Evolutionary conservation across 2,797 vertebrate species (phyloP), one percentile per base, ranked within the genome.

Genomic region (Heterohyrax brucei): DNA sequence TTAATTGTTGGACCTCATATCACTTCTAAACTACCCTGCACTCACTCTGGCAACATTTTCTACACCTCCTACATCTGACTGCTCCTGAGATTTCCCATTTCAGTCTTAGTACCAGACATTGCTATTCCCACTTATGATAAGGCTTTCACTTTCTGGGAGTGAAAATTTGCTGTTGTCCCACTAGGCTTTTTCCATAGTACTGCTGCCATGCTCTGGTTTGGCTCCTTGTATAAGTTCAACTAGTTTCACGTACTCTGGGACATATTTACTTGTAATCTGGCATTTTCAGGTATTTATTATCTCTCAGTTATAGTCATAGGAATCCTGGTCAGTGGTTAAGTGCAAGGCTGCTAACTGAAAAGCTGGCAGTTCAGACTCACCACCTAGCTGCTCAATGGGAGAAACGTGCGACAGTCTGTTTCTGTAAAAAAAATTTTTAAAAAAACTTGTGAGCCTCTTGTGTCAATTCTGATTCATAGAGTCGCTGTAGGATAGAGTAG

Each of bases 251-350:
- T 85, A 93, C 39, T 95, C 86, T 48, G 75, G 78, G n/a, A 48
- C 53, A 39, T 94, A 79, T 88, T 96, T 95, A 85, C 39, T 95
- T 94, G 76, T 26, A 89, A 61, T 56, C 86, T 95, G 78, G 26
- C 66, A 66, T 92, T 96, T 96, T 96, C 44, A 78, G 13, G 10
- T 73, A 66, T 66, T 10, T 66, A 64, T 64, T 64, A 66, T 14
- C 64, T 30, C 64, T 8, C 39, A 33, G 68, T 33, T 39, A 7
- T 18, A 73, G 33, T 21, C 19, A 73, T 8, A 44, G 70, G 70
- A 73, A 3, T 19, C 10, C 7, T 73, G 64, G 26, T 64, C 26
- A 73, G 7, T 39, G 18, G 70, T 22, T n/a, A 44, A 39, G 7
- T 73, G 70, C 70, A 39, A 22, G 19, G 19, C 19, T 22, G 7